Percentiles rank a stretch among this genome's conserved stretches.
Evolutionary conservation across 2,113 vertebrate species (phyloP).

Genomic region (Campylomormyrus tamandua): DNA sequence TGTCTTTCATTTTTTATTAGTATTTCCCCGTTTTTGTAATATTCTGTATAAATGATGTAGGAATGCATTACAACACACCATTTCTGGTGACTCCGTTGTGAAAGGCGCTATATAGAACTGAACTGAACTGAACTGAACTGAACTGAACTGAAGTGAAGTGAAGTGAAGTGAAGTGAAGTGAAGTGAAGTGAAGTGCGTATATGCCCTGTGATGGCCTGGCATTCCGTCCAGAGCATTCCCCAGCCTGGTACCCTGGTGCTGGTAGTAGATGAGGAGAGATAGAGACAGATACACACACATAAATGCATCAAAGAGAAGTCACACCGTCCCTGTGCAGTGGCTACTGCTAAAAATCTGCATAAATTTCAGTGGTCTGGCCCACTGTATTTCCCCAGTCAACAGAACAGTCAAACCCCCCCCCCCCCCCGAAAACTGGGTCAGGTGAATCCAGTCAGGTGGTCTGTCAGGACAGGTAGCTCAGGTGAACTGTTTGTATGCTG

Average conservation of each 20-base stretch:
- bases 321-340: neutral
- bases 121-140: neutral
- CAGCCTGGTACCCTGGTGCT: neutral
- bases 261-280: neutral
- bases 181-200: neutral
- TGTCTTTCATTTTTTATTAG: neutral
- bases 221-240: neutral
- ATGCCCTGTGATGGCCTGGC: neutral
- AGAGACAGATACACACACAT: neutral
- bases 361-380: neutral
- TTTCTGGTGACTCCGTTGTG: neutral
- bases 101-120: neutral
- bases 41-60: neutral
- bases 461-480: conserved; percentile 25
- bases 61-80: neutral
- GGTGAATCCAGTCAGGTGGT: neutral
- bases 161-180: neutral
- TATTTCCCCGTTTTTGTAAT: neutral
- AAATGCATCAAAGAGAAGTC: neutral
- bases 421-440: conserved; percentile 37
- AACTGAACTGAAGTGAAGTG: too few species aligned
- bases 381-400: conserved; percentile 27
- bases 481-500: conserved; percentile 5
- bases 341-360: neutral
- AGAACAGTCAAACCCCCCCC: conserved; percentile 24